phyloP scores from a whole-genome alignment of 2,888 invertebrate species.

The Pterostichus madidus region DNA sequence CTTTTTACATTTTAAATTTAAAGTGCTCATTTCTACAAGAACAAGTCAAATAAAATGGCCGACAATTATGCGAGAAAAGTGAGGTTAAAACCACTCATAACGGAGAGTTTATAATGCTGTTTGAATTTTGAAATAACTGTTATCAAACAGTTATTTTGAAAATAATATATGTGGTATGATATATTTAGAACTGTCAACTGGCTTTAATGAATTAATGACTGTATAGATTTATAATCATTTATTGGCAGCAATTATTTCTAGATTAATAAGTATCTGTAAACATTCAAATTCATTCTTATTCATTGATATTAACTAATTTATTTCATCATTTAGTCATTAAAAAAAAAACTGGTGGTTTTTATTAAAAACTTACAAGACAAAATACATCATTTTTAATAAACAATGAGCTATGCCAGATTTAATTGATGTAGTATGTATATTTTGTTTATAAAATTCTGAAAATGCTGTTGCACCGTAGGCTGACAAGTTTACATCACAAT shows the following conservation, averaged over 20 bases:
- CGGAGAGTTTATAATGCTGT: slow-evolving; percentile 32
- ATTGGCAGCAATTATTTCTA: slow-evolving; percentile 41
- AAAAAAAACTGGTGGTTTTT: not conserved
- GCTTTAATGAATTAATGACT: slow-evolving; percentile 59
- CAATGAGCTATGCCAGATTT: slow-evolving; percentile 5
- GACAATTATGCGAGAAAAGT: not conserved
- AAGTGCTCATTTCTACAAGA: not conserved
- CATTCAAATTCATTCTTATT: slow-evolving; percentile 4
- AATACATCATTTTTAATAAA: not conserved
- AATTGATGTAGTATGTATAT: not conserved
- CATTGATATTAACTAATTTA: not conserved
- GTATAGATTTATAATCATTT: slow-evolving; percentile 36
- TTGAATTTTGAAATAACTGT: slow-evolving; percentile 27
- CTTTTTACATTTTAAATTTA: not conserved
- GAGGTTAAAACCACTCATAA: slow-evolving; percentile 4
- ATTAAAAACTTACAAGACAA: slow-evolving; percentile 1
- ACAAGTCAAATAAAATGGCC: too few relatives aligned
- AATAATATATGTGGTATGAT: slow-evolving; percentile 34
- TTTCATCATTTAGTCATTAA: slow-evolving; percentile 17
- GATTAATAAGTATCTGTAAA: slow-evolving; percentile 14
- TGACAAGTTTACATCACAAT: slow-evolving; percentile 28
- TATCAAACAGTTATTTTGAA: slow-evolving; percentile 8
- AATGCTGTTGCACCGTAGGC: slow-evolving; percentile 2
- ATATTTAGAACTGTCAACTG: slow-evolving; percentile 52
- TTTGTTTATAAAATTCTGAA: slow-evolving; percentile 25